phyloP scores from a whole-genome alignment of 2,797 vertebrate species.

The Eupleurogrammus muticus region DNA sequence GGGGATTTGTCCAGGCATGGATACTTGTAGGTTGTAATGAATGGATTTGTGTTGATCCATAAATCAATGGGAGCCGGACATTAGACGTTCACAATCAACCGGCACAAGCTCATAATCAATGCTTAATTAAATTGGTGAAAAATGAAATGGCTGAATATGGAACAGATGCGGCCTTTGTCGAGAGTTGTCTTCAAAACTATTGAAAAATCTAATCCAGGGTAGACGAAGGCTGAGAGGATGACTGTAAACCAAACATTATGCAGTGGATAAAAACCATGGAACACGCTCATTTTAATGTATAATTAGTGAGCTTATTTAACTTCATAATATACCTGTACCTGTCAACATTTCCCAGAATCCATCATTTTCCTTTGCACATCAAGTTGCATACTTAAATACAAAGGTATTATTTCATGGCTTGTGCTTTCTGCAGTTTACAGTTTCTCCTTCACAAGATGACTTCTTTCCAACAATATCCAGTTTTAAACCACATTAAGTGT shows the following conservation, averaged over 20 bases:
- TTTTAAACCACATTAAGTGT: conserved; percentile 11
- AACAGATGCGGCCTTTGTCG: conserved; percentile 48
- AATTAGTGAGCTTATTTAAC: neutral
- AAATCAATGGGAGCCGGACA: conserved; percentile 56
- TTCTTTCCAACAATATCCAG: conserved; percentile 3
- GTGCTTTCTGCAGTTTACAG: neutral
- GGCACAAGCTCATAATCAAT: conserved; percentile 39
- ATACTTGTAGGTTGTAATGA: conserved; percentile 65
- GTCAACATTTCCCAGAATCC: conserved; percentile 27
- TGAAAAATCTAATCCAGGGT: conserved; percentile 6
- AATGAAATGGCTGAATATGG: conserved; percentile 30
- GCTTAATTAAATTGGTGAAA: conserved; percentile 31
- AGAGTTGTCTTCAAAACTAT: neutral
- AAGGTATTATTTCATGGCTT: neutral
- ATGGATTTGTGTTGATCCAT: conserved; percentile 69
- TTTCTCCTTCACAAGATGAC: neutral
- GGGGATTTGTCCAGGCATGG: conserved; percentile 64
- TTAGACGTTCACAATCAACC: conserved; percentile 61
- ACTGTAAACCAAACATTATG: conserved; percentile 10
- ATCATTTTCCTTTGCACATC: neutral
- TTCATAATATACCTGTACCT: neutral
- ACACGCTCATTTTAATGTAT: neutral
- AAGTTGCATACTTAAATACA: neutral
- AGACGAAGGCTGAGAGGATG: conserved; percentile 7
- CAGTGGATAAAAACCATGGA: neutral